Evolutionary conservation across 2,797 vertebrate species (phyloP).

Genomic region (Fistularia commersonii): DNA sequence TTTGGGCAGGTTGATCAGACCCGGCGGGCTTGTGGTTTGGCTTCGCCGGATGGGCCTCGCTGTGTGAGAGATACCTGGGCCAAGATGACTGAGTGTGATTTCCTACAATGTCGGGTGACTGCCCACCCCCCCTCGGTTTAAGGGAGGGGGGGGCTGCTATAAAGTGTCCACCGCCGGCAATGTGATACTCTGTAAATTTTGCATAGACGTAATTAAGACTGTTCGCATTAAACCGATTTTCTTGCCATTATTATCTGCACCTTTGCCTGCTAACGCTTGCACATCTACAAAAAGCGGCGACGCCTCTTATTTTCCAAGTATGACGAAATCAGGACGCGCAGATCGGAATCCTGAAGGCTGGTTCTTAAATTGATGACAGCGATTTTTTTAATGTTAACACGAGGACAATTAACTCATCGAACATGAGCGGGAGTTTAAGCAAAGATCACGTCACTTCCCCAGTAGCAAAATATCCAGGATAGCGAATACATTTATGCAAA

Average conservation of each 20-base stretch:
- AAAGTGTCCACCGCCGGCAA: constrained; percentile 48
- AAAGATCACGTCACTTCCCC: too few relatives aligned
- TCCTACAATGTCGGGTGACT: constrained; percentile 52
- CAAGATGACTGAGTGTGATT: constrained; percentile 54
- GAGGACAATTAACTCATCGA: too few relatives aligned
- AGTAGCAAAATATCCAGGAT: too few relatives aligned
- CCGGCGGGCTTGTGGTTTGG: constrained; percentile 47
- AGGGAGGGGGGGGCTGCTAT: constrained; percentile 54
- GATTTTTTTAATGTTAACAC: too few relatives aligned
- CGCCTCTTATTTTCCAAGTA: too few relatives aligned
- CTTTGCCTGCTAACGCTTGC: constrained; percentile 8
- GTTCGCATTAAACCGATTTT: constrained; percentile 33
- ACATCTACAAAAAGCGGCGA: too few relatives aligned
- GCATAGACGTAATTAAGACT: constrained; percentile 52
- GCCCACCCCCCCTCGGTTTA: constrained; percentile 31
- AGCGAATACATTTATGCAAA: too few relatives aligned
- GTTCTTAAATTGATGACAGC: too few relatives aligned
- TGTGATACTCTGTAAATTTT: constrained; percentile 62
- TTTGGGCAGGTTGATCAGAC: constrained; percentile 52
- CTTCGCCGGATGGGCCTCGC: constrained; percentile 21
- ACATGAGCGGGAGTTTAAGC: too few relatives aligned
- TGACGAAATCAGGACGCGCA: too few relatives aligned
- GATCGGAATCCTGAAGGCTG: too few relatives aligned
- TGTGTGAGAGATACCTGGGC: constrained; percentile 50
- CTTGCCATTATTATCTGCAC: constrained; percentile 33